These are phyloP conservation scores for Halyomorpha halys DNA, from an alignment of 1,140 invertebrate genomes.

Conservation along the genomic window DNA sequence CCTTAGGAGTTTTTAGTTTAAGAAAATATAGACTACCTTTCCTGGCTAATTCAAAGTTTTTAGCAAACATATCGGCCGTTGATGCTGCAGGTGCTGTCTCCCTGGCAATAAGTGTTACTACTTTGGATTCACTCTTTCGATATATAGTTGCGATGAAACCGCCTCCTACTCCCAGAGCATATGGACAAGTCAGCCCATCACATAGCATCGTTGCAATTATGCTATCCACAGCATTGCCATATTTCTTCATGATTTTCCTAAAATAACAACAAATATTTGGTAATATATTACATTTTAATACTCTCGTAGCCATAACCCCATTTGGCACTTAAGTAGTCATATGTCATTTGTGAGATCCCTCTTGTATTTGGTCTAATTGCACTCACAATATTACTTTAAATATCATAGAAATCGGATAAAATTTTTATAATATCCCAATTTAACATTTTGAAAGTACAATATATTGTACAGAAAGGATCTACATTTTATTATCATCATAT, in stretches of 20 bases:
- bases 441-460: too few relatives aligned
- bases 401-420: too few relatives aligned
- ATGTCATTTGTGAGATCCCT: too few relatives aligned
- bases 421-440: too few relatives aligned
- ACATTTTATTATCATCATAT: too few relatives aligned
- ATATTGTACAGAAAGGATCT: too few relatives aligned
- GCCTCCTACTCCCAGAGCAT: constrained; percentile 74
- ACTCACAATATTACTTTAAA: too few relatives aligned
- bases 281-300: too few relatives aligned
- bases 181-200: constrained; percentile 66
- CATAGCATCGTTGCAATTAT: constrained; percentile 72
- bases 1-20: too few relatives aligned
- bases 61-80: constrained; percentile 48
- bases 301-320: too few relatives aligned
- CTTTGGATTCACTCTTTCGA: constrained; percentile 40
- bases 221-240: constrained; percentile 72
- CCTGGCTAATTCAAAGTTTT: constrained; percentile 40
- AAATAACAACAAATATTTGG: constrained; percentile 3
- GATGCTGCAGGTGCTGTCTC: constrained; percentile 55
- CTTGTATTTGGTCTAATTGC: too few relatives aligned
- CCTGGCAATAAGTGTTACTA: constrained; percentile 50
- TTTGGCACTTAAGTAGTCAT: too few relatives aligned
- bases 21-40: constrained; percentile 36
- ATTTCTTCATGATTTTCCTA: constrained; percentile 49
- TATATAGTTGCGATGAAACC: constrained; percentile 73